Conservation (phyloP, 1,140 invertebrate species). For the Scaptomyza hsui region DNA sequence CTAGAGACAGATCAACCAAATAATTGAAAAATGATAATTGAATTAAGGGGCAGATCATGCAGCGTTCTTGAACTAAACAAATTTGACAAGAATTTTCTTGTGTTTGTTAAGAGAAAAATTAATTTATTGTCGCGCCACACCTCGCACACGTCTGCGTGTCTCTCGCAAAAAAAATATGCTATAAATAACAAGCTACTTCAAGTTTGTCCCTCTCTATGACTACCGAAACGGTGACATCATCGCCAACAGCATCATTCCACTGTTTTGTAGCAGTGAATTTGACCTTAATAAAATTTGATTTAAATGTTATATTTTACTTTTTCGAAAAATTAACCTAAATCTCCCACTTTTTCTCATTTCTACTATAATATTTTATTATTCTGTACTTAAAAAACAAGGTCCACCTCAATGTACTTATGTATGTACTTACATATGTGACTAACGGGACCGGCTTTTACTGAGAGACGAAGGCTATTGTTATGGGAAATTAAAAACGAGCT, state of each 20-base stretch:
- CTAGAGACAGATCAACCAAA: too few relatives aligned
- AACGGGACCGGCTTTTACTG: slow-evolving; percentile 30
- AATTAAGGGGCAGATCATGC: neutral
- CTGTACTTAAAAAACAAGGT: slow-evolving; percentile 2
- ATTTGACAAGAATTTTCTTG: neutral
- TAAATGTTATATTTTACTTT: neutral
- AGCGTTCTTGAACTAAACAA: neutral
- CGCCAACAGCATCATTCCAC: slow-evolving; percentile 54
- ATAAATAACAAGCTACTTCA: slow-evolving; percentile 43
- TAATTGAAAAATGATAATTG: too few relatives aligned
- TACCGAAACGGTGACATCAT: slow-evolving; percentile 68
- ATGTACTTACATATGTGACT: neutral
- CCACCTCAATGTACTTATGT: neutral
- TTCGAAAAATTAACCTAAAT: neutral
- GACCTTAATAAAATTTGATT: slow-evolving; percentile 13
- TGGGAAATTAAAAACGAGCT: neutral
- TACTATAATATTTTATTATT: too few relatives aligned
- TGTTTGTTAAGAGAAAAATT: neutral
- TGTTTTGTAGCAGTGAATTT: slow-evolving; percentile 15
- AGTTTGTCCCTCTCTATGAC: slow-evolving; percentile 29
- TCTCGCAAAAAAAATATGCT: slow-evolving; percentile 14
- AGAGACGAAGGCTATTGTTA: slow-evolving; percentile 12
- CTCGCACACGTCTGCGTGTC: neutral
- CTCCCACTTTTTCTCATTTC: too few relatives aligned
- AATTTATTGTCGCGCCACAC: slow-evolving; percentile 5